phyloP scores from a whole-genome alignment of 2,888 invertebrate genomes.

The Limnephilus auricula region DNA sequence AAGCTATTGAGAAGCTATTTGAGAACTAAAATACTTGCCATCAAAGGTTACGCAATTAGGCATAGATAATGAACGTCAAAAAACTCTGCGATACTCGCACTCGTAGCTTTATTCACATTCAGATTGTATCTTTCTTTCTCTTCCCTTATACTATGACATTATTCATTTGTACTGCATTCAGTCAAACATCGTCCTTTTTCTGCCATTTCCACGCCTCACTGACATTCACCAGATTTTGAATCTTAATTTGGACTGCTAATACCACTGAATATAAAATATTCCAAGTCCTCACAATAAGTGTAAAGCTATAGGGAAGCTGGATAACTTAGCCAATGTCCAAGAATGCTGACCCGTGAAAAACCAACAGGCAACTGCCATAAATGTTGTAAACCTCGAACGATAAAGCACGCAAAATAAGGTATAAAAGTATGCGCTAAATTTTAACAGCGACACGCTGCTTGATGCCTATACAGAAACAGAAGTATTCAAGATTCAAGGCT shows the following conservation, averaged over 20 bases:
- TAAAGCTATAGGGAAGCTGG: constrained; percentile 2
- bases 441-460: constrained; percentile 49
- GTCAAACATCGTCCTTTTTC: too few species aligned
- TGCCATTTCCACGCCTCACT: too few species aligned
- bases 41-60: too few species aligned
- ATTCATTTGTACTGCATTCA: not conserved
- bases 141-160: not conserved
- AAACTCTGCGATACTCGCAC: not conserved
- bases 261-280: not conserved
- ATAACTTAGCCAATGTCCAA: constrained; percentile 29
- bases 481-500: not conserved
- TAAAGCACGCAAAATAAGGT: constrained; percentile 39
- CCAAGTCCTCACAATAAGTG: not conserved
- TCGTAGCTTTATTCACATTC: not conserved
- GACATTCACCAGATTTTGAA: not conserved
- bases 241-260: not conserved
- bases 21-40: too few species aligned
- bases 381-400: constrained; percentile 43
- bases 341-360: constrained; percentile 55
- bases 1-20: too few species aligned
- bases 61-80: too few species aligned
- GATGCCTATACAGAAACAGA: not conserved
- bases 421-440: constrained; percentile 38
- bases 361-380: constrained; percentile 49
- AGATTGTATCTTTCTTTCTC: too few species aligned